Percentiles rank a stretch among this genome's conserved stretches.
phyloP scores from a whole-genome alignment of 2,113 vertebrate genomes.

The Aphyosemion australe region DNA sequence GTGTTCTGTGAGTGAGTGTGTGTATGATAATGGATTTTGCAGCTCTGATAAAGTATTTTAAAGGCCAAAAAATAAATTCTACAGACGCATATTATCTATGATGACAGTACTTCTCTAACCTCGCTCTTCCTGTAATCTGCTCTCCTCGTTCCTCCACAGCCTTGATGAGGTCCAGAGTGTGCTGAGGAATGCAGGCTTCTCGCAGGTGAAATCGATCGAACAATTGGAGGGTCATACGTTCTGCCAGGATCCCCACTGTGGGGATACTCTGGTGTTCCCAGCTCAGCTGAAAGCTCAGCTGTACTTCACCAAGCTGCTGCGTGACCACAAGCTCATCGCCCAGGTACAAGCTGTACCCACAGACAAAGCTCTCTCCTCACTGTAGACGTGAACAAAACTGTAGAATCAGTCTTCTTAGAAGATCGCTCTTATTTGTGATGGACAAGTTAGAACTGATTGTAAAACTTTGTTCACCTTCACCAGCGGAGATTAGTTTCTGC shows the following conservation, averaged over 20 bases:
- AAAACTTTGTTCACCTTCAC: conserved; percentile 28
- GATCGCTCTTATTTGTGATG: conserved; percentile 41
- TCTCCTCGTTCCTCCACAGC: conserved; percentile 61
- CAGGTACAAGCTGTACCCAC: conserved; percentile 80
- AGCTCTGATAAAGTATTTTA: conserved; percentile 23
- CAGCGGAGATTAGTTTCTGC: conserved; percentile 55
- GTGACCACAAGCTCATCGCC: conserved; percentile 83
- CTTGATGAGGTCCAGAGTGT: conserved; percentile 79
- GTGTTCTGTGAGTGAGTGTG: conserved; percentile 10
- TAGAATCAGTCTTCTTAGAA: conserved; percentile 12
- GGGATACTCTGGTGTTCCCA: conserved; percentile 86
- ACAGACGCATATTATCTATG: conserved; percentile 28
- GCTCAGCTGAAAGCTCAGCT: conserved; percentile 82
- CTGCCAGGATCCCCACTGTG: conserved; percentile 86
- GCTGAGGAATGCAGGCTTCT: conserved; percentile 82
- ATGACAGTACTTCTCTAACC: conserved; percentile 22
- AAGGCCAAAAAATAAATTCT: conserved; percentile 33
- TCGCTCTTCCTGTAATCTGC: conserved; percentile 20
- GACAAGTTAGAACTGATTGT: conserved; percentile 45
- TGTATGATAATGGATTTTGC: conserved; percentile 30
- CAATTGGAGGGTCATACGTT: conserved; percentile 77
- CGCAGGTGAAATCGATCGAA: conserved; percentile 77
- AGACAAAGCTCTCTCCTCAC: conserved; percentile 10
- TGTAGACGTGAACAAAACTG: not conserved
- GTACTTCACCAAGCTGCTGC: conserved; percentile 78